A percentile compares a stretch with the other conserved stretches of the same genome.
phyloP scores from a whole-genome alignment of 2,888 invertebrate species.

The Aspidapion aeneum region DNA sequence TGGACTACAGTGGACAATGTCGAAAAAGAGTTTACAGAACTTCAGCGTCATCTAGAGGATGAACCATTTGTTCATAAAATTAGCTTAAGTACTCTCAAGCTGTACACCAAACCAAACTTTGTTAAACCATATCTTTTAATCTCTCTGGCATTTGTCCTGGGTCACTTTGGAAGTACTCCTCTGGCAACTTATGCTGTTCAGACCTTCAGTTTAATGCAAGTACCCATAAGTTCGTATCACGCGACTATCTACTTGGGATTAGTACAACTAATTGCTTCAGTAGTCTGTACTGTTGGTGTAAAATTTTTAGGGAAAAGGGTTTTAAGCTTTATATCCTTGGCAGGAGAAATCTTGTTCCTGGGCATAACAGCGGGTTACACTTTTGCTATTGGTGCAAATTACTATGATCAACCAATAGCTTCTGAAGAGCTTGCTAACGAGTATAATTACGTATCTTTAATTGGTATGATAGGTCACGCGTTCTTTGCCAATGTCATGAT shows the following conservation, averaged over 20 bases:
- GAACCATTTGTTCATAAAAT: background rate
- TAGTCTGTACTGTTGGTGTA: constrained; percentile 62
- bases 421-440: constrained; percentile 1
- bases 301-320: constrained; percentile 71
- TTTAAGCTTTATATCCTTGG: constrained; percentile 63
- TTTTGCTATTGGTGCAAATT: constrained; percentile 32
- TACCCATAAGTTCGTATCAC: constrained; percentile 72
- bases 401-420: constrained; percentile 42
- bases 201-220: constrained; percentile 67
- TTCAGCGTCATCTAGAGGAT: constrained; percentile 14
- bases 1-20: constrained; percentile 64
- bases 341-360: constrained; percentile 64
- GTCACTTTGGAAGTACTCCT: constrained; percentile 73
- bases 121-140: constrained; percentile 66
- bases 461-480: constrained; percentile 62
- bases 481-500: constrained; percentile 68
- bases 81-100: constrained; percentile 20
- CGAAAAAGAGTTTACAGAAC: constrained; percentile 51
- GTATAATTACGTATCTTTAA: constrained; percentile 62
- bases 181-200: constrained; percentile 71
- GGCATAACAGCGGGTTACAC: constrained; percentile 58
- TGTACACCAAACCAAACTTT: constrained; percentile 60
- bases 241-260: constrained; percentile 71
- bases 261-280: constrained; percentile 64
- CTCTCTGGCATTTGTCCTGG: constrained; percentile 64